Evolutionary conservation across 2,888 invertebrate genomes (phyloP).

Genomic region (Apamea sordens): DNA sequence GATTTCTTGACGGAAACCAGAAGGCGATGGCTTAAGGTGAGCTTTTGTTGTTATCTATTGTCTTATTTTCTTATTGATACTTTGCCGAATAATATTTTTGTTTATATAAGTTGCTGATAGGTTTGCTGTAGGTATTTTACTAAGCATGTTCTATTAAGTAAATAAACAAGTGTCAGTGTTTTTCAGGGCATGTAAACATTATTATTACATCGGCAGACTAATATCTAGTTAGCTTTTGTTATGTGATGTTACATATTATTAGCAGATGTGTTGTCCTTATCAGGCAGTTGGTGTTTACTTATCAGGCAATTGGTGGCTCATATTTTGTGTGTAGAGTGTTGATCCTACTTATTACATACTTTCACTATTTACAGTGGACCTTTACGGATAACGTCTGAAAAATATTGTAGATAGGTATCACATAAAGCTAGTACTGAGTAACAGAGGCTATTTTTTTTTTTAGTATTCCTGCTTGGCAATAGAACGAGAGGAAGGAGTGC

Average conservation of each 20-base stretch:
- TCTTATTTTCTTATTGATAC: slow-evolving; percentile 14
- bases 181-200: not conserved
- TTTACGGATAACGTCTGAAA: not conserved
- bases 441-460: not conserved
- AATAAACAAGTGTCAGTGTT: not conserved
- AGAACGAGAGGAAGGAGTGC: not conserved
- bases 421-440: not conserved
- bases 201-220: slow-evolving; percentile 12
- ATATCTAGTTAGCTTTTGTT: not conserved
- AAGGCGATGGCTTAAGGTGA: slow-evolving; percentile 86
- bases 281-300: slow-evolving; percentile 23
- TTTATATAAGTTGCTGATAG: slow-evolving; percentile 3
- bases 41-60: slow-evolving; percentile 38
- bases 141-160: not conserved
- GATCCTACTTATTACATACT: slow-evolving; percentile 21
- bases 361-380: not conserved
- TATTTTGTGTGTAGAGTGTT: slow-evolving; percentile 15
- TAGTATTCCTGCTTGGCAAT: not conserved
- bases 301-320: slow-evolving; percentile 22
- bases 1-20: slow-evolving; percentile 87
- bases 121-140: not conserved
- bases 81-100: slow-evolving; percentile 9
- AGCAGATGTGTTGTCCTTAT: slow-evolving; percentile 35
- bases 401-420: not conserved
- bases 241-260: slow-evolving; percentile 27